Percentiles rank a stretch among this genome's conserved stretches.
Evolutionary conservation across 2,797 vertebrate species (phyloP).

Genomic region (Parauchenoglanis ngamensis): DNA sequence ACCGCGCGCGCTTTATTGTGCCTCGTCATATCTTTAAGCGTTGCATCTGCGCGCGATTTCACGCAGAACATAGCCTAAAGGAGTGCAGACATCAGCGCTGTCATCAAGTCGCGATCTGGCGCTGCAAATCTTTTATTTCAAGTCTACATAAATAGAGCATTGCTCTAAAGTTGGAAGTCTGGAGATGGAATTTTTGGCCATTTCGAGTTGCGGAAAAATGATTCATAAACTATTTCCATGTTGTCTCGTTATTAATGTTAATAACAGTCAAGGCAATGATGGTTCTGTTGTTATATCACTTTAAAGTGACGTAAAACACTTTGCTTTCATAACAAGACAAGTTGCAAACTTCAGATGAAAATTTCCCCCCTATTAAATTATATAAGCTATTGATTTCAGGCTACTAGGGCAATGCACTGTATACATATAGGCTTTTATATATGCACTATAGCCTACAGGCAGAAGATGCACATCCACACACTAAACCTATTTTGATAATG

Average conservation of each 20-base stretch:
- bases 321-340: neutral
- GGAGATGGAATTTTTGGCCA: neutral
- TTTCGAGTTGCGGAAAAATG: neutral
- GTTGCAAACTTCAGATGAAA: conserved; percentile 3
- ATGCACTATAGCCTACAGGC: no score
- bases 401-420: neutral
- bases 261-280: no score
- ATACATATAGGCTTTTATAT: no score
- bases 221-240: neutral
- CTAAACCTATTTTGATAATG: neutral
- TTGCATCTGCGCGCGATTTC: neutral
- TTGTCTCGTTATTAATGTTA: neutral
- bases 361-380: neutral
- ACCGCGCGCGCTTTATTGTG: neutral
- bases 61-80: neutral
- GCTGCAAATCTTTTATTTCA: neutral
- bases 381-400: neutral
- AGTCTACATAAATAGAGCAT: no score
- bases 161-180: neutral
- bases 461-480: neutral
- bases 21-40: no score
- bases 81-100: neutral
- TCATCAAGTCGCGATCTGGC: neutral
- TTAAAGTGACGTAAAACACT: conserved; percentile 10
- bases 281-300: neutral